Evolutionary conservation across 2,888 invertebrate genomes (phyloP), one percentile per base, ranked within the genome.

Genomic region (Acronicta aceris): DNA sequence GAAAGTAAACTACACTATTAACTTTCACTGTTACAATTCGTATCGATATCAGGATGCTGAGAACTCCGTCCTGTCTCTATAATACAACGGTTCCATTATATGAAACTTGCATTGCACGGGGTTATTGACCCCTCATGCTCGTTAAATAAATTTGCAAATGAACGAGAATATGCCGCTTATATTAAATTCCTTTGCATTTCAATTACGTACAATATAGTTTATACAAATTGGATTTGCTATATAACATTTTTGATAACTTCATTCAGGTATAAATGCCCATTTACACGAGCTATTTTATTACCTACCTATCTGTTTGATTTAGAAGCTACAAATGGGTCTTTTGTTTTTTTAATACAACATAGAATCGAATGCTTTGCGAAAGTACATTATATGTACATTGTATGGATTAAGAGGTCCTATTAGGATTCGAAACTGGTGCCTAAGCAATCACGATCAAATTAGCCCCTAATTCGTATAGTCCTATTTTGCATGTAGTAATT

Each of bases 21-120:
- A 15, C 50, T 65, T 65, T 65, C 55, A 27, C 47, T 33, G 13
- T 46, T 47, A 43, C 25, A 42, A 15, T 66, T 54, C 5, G 3
- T 45, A 33, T 40, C 9, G n/a, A 30, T 49, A 0, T 46, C 42
- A 46, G 40, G 49, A 54, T 27, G 33, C 27, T 46, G 33, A 15
- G 10, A 25, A 21, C 42, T 59, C 10, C 15, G 12, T 51, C 21
- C 36, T 42, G 16, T 30, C 13, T 59, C 13, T 40, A 27, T 0
- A 13, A n/a, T 12, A 55, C 48, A 46, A 61, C 56, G 55, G n/a
- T n/a, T 49, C 42, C 41, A 60, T 72, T 68, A 48, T 52, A 50
- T 69, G 43, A 12, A 56, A 56, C 73, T 27, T 61, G 48, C 36
- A 42, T 45, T 46, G 38, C 30, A 12, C 21, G 17, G 40, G 69